Conservation (phyloP, 2,888 invertebrate genomes). For the Trisateles emortualis region DNA sequence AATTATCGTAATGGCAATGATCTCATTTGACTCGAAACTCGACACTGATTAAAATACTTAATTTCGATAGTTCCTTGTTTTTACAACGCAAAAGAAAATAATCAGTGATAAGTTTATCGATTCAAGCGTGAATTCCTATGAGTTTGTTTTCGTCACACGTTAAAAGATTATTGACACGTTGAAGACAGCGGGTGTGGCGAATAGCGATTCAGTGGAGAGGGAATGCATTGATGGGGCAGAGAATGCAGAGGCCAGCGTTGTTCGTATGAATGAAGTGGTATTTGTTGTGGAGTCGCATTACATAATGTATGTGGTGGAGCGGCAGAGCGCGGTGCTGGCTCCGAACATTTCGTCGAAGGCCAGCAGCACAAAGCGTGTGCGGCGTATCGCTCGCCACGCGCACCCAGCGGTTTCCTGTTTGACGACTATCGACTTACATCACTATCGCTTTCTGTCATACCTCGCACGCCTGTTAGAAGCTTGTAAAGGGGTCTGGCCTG, state of each 20-base stretch:
- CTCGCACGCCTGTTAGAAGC: constrained; percentile 79
- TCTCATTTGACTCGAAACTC: constrained; percentile 69
- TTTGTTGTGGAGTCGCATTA: constrained; percentile 74
- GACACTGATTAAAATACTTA: constrained; percentile 68
- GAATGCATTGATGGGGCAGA: constrained; percentile 59
- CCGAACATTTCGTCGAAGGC: constrained; percentile 80
- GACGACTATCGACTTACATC: constrained; percentile 86
- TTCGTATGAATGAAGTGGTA: constrained; percentile 78
- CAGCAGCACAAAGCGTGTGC: constrained; percentile 77
- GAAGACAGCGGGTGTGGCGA: constrained; percentile 46
- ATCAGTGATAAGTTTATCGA: constrained; percentile 69
- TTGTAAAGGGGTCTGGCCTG: constrained; percentile 80
- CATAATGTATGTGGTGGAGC: constrained; percentile 74
- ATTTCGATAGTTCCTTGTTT: constrained; percentile 72
- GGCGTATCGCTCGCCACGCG: constrained; percentile 79
- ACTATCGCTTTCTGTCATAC: constrained; percentile 85
- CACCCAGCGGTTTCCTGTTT: constrained; percentile 85
- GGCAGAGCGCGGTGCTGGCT: constrained; percentile 55
- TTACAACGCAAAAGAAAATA: constrained; percentile 77
- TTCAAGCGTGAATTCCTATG: constrained; percentile 38
- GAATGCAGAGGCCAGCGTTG: constrained; percentile 63
- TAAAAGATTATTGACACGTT: constrained; percentile 47
- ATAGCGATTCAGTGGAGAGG: constrained; percentile 50
- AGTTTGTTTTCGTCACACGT: constrained; percentile 37
- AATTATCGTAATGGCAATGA: constrained; percentile 79